Evolutionary conservation across 2,113 vertebrate genomes (phyloP).

Genomic region (Pygoscelis antarcticus): DNA sequence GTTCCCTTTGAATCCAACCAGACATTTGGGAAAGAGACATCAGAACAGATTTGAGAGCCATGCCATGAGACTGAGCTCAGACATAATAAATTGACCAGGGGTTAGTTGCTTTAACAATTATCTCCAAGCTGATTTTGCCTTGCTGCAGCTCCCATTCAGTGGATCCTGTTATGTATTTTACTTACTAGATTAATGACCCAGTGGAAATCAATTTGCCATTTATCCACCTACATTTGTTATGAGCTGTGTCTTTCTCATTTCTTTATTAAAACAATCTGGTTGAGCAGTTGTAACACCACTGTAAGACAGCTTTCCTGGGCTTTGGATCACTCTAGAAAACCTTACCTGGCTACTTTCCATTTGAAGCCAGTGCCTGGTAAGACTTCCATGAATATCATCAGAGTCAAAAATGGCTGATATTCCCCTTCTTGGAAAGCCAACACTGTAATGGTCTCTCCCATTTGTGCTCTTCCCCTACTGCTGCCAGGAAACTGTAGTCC

Average conservation of each 20-base stretch:
- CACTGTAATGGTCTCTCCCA: background rate
- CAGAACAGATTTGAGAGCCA: background rate
- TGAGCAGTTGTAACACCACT: background rate
- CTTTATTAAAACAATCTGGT: background rate
- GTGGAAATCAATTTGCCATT: background rate
- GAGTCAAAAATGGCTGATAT: background rate
- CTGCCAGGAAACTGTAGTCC: background rate
- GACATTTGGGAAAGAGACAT: background rate
- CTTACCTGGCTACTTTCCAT: background rate
- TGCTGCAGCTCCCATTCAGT: background rate
- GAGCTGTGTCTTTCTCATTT: background rate
- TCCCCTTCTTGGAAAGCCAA: background rate
- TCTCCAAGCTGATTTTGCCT: background rate
- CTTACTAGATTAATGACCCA: background rate
- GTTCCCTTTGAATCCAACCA: background rate
- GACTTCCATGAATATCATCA: background rate
- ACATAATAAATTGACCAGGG: background rate
- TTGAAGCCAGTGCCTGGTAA: background rate
- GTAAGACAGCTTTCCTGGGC: background rate
- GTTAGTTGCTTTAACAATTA: background rate
- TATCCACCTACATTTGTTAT: background rate
- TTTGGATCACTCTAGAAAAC: background rate
- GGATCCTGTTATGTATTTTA: background rate
- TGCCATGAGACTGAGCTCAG: background rate
- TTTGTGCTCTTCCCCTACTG: background rate